Base-by-base conservation (phyloP, 2,888 invertebrate species). In the Lamellibrachia columna region DNA sequence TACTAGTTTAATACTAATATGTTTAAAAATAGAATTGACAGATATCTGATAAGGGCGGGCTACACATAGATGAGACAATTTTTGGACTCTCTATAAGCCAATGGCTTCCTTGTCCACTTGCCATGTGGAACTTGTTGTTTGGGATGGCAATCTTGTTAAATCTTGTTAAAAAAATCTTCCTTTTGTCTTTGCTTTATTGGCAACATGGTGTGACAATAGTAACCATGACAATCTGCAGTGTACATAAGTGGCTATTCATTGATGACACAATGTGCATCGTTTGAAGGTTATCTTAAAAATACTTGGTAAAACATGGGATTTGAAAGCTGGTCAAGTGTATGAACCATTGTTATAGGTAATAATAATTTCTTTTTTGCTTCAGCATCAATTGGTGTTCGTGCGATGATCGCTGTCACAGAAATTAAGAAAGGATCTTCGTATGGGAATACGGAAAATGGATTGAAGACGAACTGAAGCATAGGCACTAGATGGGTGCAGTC, bases 401-500 rank as follows among this genome's bases (percentile, higher is more conserved):
- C 94, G 94, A 95, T 96, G 95, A 95, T 96, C 60, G 94, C 95
- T 6, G 95, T 95, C 55, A 95, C 96, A 52, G 95, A 96, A 90
- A 95, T 95, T 28, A 93, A 95, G 91, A 95, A 95, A 93, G 95
- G 95, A 9, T 96, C 96, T 58, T 92, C 94, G 0, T 96, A 96
- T 92, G 96, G 96, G 6, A 94, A 94, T 53, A 92, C 92, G 58
- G 92, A 93, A 75, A 75, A 75, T 75, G 75, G 75, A 75, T n/a
- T 75, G 75, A 75, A 75, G 22, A n/a, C n/a, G 75, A 15, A 75
- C 15, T 75, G 75, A 75, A 22, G 91, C 52, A 58, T 60, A 15
- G n/a, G 3, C 55, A 90, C 92, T 92, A 75, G 58, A 22, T 2
- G 15, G 75, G n/a, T 15, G 22, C n/a, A n/a, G 75, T 22, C n/a